These are phyloP conservation scores for Coleophora flavipennella DNA, from an alignment of 2,888 invertebrate genomes.

Conservation along the genomic window DNA sequence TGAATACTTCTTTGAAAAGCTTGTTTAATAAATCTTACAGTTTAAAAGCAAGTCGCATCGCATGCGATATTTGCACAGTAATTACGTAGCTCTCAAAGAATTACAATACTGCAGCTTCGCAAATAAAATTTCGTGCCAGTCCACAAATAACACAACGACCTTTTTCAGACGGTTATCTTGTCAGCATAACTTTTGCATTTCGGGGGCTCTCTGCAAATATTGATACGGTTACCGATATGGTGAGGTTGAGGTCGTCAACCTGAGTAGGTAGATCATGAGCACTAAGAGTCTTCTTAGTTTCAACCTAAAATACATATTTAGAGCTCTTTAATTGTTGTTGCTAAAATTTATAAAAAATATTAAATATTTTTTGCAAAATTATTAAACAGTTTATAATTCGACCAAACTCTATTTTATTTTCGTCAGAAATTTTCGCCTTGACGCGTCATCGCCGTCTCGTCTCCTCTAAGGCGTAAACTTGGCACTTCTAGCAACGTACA, in stretches of 20 bases:
- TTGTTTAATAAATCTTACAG: background rate
- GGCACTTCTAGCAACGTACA: slow-evolving; percentile 41
- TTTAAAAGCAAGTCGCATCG: background rate
- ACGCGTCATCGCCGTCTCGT: too few relatives aligned
- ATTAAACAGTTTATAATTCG: slow-evolving; percentile 22
- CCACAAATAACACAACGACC: slow-evolving; percentile 8
- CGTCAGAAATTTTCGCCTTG: slow-evolving; percentile 16
- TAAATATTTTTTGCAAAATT: slow-evolving; percentile 21
- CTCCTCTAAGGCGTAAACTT: slow-evolving; percentile 40
- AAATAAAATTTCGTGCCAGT: slow-evolving; percentile 18
- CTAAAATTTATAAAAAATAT: background rate
- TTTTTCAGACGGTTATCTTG: slow-evolving; percentile 20
- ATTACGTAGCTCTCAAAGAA: slow-evolving; percentile 15
- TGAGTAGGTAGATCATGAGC: background rate
- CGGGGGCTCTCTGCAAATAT: slow-evolving; percentile 26
- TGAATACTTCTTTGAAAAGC: slow-evolving; percentile 5
- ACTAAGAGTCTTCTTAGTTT: background rate
- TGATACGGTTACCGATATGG: slow-evolving; percentile 20
- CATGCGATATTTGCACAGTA: slow-evolving; percentile 1
- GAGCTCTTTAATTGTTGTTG: background rate
- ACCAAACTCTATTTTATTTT: slow-evolving; percentile 44
- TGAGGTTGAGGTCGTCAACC: slow-evolving; percentile 4
- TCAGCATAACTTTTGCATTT: slow-evolving; percentile 25
- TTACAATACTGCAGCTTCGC: slow-evolving; percentile 19
- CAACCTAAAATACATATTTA: too few relatives aligned